Conservation (phyloP, 64 coral and sea anemone genomes). For the Hydrozoanthus tunicans region DNA sequence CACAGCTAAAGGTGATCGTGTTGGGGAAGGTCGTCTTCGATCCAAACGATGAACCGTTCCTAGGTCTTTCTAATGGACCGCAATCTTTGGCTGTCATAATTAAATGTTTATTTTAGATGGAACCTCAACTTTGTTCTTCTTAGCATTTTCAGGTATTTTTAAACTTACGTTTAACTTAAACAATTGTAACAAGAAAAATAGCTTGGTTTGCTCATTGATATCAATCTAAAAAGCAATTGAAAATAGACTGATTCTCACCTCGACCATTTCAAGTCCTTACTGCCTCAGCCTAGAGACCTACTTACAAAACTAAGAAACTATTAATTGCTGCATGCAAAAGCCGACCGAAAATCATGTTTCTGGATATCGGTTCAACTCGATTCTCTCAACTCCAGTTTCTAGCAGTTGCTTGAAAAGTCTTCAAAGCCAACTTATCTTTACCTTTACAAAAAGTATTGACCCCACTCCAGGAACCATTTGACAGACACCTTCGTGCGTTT, state of each 20-base stretch:
- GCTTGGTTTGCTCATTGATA: no score
- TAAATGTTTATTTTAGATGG: slow-evolving; percentile 51
- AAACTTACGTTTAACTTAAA: slow-evolving; percentile 36
- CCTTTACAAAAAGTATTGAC: no score
- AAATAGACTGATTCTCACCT: no score
- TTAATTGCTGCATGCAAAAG: slow-evolving; percentile 49
- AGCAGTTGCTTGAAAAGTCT: slow-evolving; percentile 47
- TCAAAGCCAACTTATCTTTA: slow-evolving; percentile 42
- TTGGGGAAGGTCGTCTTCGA: background rate
- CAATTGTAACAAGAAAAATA: slow-evolving; percentile 21
- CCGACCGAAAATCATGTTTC: slow-evolving; percentile 51
- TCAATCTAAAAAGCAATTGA: no score
- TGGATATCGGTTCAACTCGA: slow-evolving; percentile 51
- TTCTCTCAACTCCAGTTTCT: slow-evolving; percentile 42
- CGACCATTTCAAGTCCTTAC: no score
- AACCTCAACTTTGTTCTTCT: slow-evolving; percentile 50
- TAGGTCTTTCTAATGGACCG: background rate
- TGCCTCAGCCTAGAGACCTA: background rate
- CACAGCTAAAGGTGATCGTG: background rate
- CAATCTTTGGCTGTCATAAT: background rate
- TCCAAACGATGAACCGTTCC: background rate
- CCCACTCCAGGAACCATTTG: background rate
- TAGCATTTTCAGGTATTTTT: slow-evolving; percentile 42
- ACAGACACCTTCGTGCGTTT: background rate
- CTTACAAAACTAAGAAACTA: slow-evolving; percentile 47